These are phyloP conservation scores for Aethina tumida DNA, from an alignment of 1,140 invertebrate species.

Conservation along the genomic window DNA sequence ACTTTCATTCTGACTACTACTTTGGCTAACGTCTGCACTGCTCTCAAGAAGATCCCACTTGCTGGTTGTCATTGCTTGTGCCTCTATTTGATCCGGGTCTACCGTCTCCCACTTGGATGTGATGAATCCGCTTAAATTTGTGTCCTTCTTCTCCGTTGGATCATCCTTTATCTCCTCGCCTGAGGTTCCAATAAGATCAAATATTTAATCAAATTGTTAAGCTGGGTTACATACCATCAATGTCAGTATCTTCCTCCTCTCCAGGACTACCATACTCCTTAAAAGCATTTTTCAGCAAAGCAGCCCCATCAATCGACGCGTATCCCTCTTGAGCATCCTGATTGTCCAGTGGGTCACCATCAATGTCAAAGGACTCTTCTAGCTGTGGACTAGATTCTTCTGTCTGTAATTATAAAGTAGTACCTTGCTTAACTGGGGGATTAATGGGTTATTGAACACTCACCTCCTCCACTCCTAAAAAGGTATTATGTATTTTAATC, in stretches of 20 bases:
- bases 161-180: conserved; percentile 32
- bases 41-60: conserved; percentile 64
- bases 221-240: conserved; percentile 21
- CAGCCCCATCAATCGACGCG: conserved; percentile 72
- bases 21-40: conserved; percentile 40
- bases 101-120: conserved; percentile 95
- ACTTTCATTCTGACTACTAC: conserved; percentile 37
- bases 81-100: conserved; percentile 75
- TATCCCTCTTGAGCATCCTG: conserved; percentile 52
- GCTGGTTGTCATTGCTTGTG: conserved; percentile 80
- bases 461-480: conserved; percentile 40
- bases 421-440: neutral
- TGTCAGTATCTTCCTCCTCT: conserved; percentile 25
- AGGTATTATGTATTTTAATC: conserved; percentile 81
- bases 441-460: neutral
- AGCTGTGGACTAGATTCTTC: conserved; percentile 12
- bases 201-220: neutral
- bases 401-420: conserved; percentile 11
- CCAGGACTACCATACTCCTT: conserved; percentile 37
- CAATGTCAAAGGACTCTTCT: conserved; percentile 39
- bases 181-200: conserved; percentile 9
- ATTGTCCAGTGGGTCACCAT: conserved; percentile 56
- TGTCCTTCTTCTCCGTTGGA: conserved; percentile 12
- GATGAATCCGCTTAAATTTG: conserved; percentile 53
- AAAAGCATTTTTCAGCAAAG: conserved; percentile 59